Evolutionary conservation across 2,888 invertebrate genomes (phyloP).

Genomic region (Eurytoma adleriae): DNA sequence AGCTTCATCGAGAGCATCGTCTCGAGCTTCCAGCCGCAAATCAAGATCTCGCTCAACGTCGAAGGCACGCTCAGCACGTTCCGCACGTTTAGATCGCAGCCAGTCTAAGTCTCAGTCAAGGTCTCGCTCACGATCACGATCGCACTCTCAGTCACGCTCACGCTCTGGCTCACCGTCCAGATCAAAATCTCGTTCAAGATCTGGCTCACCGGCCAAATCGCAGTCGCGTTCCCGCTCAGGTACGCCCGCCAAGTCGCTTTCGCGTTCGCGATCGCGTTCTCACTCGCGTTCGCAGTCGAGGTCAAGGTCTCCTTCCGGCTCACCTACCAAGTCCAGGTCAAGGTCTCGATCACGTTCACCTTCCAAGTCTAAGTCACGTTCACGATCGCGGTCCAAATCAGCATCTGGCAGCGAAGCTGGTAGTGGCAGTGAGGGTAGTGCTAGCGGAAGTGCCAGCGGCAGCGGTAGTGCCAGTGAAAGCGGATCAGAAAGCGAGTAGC

Average conservation of each 20-base stretch:
- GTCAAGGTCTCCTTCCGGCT: conserved; percentile 64
- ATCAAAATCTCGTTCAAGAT: conserved; percentile 68
- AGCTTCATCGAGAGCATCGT: conserved; percentile 72
- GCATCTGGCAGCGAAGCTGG: conserved; percentile 66
- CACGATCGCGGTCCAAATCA: conserved; percentile 61
- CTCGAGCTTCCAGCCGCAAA: conserved; percentile 67
- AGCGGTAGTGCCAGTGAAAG: conserved; percentile 70
- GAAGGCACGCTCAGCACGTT: conserved; percentile 63
- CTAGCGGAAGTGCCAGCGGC: conserved; percentile 71
- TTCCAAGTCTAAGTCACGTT: conserved; percentile 65
- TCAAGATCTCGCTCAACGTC: conserved; percentile 63
- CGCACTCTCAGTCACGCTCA: conserved; percentile 65
- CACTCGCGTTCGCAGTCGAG: conserved; percentile 63
- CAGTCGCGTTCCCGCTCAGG: conserved; percentile 66
- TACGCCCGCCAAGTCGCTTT: conserved; percentile 62
- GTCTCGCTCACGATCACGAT: conserved; percentile 61
- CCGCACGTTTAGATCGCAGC: conserved; percentile 61
- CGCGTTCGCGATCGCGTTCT: conserved; percentile 64
- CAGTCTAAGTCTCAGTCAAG: conserved; percentile 66
- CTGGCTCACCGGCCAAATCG: conserved; percentile 63
- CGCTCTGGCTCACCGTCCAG: conserved; percentile 68
- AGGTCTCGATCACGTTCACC: conserved; percentile 64
- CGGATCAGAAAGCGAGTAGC: conserved; percentile 44
- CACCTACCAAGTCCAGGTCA: conserved; percentile 49
- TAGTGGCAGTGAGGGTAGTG: conserved; percentile 71